Evolutionary conservation across 2,888 invertebrate species (phyloP), one percentile per base, ranked within the genome.

Genomic region (Drosophila sordidula): DNA sequence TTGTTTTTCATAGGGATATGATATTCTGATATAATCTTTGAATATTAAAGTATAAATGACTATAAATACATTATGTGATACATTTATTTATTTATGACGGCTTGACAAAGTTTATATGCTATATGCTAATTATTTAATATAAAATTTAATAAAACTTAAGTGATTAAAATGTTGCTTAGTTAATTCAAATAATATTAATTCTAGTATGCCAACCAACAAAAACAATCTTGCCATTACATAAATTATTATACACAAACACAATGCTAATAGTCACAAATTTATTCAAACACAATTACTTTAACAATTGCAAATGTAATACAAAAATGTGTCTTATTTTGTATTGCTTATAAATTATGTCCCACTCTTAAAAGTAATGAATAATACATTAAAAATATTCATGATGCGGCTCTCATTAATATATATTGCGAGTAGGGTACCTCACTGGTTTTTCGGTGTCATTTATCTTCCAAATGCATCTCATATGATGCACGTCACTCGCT

Each of bases 391-490:
- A 59, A 22, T 29, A 14, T 26, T 18, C 25, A 51, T 26, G 18
- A 6, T 18, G 16, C 14, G 36, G 32, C 9, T 16, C 3, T 6
- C 18, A 22, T 9, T 26, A 62, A 41, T 29, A 63, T 9, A 42
- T 29, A 41, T 63, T 62, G 12, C 18, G 18, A 29, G 34, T 41
- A 25, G 18, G 50, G 42, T 34, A 14, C 22, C 41, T 34, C 14
- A 14, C 9, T 22, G 14, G n/a, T 5, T 46, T 52, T 52, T 22
- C 18, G 11, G 8, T 52, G 55, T 70, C 55, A 73, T 75, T 69
- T 55, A 70, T 55, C 57, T 55, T 45, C 38, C 11, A 8, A 45
- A 38, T 52, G 32, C 11, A 38, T 36, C 34, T 56, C 59, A 55
- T 44, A 32, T 55, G 50, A 12, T 18, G 18, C 39, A 44, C 25